Evolutionary conservation across 2,797 vertebrate genomes (phyloP).

Genomic region (Rhadinocentrus ornatus): DNA sequence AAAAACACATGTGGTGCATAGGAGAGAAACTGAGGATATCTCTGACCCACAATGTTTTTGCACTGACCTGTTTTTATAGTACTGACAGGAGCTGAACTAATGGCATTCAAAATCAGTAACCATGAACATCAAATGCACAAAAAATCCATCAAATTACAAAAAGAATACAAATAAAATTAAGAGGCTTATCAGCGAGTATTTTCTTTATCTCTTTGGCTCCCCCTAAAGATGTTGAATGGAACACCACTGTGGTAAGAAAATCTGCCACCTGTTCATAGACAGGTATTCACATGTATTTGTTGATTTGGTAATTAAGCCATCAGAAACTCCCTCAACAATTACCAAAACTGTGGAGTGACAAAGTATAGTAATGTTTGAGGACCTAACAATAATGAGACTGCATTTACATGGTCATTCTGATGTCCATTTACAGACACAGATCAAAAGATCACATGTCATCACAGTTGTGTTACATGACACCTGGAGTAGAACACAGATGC

Average conservation of each 20-base stretch:
- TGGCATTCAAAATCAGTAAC: no score
- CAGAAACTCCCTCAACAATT: neutral
- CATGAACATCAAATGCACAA: no score
- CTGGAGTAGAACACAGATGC: neutral
- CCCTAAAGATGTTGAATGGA: neutral
- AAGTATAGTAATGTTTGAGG: no score
- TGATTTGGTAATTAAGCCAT: neutral
- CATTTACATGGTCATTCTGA: neutral
- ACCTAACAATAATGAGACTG: neutral
- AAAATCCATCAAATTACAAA: no score
- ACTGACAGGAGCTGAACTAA: neutral
- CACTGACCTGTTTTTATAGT: neutral
- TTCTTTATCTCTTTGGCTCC: no score
- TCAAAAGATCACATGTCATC: neutral
- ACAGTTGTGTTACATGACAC: neutral
- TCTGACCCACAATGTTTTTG: neutral
- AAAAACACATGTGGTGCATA: constrained; percentile 29
- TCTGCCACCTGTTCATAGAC: no score
- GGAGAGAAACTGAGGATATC: constrained; percentile 29
- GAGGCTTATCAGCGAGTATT: no score
- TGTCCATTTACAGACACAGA: neutral
- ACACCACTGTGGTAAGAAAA: neutral
- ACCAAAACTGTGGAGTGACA: neutral
- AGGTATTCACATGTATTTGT: neutral
- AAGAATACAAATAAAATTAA: no score